A percentile compares a stretch with the other conserved stretches of the same genome.
These are phyloP conservation scores for Patagioenas fasciata DNA, from an alignment of 2,113 vertebrate species.

Conservation along the genomic window DNA sequence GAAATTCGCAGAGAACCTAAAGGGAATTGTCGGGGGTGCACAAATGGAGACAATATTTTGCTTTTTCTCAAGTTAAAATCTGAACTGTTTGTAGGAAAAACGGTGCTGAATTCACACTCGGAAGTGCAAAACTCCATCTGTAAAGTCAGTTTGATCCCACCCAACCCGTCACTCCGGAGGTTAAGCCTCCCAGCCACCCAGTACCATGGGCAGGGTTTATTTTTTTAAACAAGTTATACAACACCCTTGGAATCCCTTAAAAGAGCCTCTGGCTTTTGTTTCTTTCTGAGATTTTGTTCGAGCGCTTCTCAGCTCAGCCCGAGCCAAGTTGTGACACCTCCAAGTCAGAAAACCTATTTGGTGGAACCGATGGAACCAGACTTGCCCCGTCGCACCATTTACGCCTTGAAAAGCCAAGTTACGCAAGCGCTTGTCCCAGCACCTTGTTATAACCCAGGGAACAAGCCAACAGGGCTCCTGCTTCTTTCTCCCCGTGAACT, in stretches of 20 bases:
- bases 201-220: background rate
- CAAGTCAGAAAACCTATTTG: background rate
- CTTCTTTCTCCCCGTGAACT: background rate
- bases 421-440: conserved; percentile 13
- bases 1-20: background rate
- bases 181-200: background rate
- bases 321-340: background rate
- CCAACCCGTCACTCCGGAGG: background rate
- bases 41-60: background rate
- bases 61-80: background rate
- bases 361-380: background rate
- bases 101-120: background rate
- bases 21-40: background rate
- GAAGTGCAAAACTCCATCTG: background rate
- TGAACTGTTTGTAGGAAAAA: background rate
- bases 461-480: conserved; percentile 18
- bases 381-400: background rate
- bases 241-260: background rate
- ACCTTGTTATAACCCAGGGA: background rate
- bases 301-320: background rate
- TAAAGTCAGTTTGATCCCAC: background rate
- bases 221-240: background rate
- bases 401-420: conserved; percentile 44
- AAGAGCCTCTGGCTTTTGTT: conserved; percentile 14
- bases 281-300: background rate